Conservation (phyloP, 2,888 invertebrate species). For the Apodemia hepburni region DNA sequence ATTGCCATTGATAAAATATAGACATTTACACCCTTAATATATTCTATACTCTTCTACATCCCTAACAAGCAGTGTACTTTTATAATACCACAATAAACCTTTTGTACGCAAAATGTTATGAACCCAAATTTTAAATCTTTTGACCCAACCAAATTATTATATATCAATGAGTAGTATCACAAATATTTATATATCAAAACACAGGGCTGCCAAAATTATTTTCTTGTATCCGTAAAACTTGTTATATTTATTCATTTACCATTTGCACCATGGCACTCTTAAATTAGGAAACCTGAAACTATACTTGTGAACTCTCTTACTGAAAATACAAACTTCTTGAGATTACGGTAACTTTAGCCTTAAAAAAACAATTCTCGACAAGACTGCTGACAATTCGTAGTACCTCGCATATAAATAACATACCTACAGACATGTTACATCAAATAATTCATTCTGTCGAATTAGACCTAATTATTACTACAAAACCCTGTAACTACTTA, state of each 20-base stretch:
- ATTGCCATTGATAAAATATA: too few relatives aligned
- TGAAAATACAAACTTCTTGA: background rate
- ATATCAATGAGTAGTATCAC: conserved; percentile 20
- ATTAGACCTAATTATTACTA: background rate
- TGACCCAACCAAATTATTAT: background rate
- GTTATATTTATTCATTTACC: background rate
- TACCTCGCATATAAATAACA: background rate
- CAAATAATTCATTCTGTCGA: background rate
- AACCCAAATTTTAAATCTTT: background rate
- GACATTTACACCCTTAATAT: too few relatives aligned
- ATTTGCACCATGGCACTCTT: conserved; percentile 20
- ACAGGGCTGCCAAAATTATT: conserved; percentile 71
- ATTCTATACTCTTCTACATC: too few relatives aligned
- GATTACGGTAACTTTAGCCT: background rate
- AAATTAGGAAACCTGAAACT: background rate
- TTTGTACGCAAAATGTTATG: conserved; percentile 3
- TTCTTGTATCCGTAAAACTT: background rate
- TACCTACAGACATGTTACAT: too few relatives aligned
- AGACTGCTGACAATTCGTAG: conserved; percentile 44
- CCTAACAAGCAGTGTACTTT: too few relatives aligned
- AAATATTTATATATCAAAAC: conserved; percentile 38
- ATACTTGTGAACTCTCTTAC: background rate
- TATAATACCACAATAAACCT: too few relatives aligned
- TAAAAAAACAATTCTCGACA: conserved; percentile 32
- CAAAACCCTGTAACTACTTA: too few relatives aligned